phyloP scores from a whole-genome alignment of 2,888 invertebrate genomes.

The Graphium colonna region DNA sequence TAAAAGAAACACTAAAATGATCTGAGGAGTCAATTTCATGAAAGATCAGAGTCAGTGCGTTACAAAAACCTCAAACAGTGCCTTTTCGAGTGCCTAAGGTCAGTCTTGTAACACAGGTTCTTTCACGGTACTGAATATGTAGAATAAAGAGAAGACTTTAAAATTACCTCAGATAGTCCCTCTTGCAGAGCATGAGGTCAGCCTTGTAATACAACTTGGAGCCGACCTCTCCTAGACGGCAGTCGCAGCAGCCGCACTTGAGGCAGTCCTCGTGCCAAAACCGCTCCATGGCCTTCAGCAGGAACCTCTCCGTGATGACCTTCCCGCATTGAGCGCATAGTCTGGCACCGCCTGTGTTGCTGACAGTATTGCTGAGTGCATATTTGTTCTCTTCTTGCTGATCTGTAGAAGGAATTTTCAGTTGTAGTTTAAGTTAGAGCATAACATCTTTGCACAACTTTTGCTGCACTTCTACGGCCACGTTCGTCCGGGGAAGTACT shows the following conservation, averaged over 20 bases:
- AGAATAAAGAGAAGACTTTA: too few species aligned
- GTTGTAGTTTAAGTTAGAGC: too few species aligned
- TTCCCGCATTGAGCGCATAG: conserved; percentile 93
- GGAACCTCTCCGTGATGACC: conserved; percentile 89
- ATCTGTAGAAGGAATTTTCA: conserved; percentile 42
- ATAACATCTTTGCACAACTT: too few species aligned
- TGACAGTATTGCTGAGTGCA: conserved; percentile 53
- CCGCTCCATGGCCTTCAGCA: conserved; percentile 92
- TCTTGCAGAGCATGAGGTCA: conserved; percentile 93
- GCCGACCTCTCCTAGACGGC: conserved; percentile 95
- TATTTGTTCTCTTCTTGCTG: conserved; percentile 74
- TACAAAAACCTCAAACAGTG: too few species aligned
- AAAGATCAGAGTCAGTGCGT: too few species aligned
- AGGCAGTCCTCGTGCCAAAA: conserved; percentile 97
- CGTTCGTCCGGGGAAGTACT: too few species aligned
- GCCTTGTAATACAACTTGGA: conserved; percentile 94
- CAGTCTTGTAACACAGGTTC: too few species aligned
- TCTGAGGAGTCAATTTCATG: too few species aligned
- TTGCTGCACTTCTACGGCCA: too few species aligned
- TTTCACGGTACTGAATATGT: too few species aligned
- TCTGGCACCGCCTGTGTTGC: conserved; percentile 65
- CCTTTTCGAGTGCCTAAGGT: too few species aligned
- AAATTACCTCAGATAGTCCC: conserved; percentile 96
- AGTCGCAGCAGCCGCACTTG: conserved; percentile 95
- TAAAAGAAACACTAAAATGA: too few species aligned